Base-by-base conservation (phyloP, 2,888 invertebrate genomes). In the Marronus borbonicus region DNA sequence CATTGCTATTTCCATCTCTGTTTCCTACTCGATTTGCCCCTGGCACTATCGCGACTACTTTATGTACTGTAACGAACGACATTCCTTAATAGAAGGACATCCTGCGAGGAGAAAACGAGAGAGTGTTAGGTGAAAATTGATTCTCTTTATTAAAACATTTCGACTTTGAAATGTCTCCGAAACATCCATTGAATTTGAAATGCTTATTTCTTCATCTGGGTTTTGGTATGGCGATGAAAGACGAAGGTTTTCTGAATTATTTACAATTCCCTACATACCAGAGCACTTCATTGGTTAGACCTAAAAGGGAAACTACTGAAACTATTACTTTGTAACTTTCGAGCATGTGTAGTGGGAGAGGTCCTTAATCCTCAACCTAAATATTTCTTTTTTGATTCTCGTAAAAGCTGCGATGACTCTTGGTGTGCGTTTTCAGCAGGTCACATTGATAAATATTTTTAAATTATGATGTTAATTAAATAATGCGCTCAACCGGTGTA, bases 81-180 rank as follows among this genome's bases (percentile, higher is more conserved):
- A 60, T 74, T 74, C 20, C 44, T 74, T 74, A 74, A 74, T 74
- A 60, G 44, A 28, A 7, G 24, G 44, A 44, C 14, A 60, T 74
- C 44, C 20, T 20, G 24, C 44, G 44, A 60, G 50, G 49, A 49
- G 17, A 49, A 24, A 31, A 28, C 2, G 68, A 50, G 50, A 28
- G 44, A 60, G 58, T 12, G 44, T 60, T 74, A 44, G 44, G 44
- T 60, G n/a, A 60, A 58, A 74, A 74, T 74, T 74, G 72, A 74
- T 74, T 72, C 60, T 44, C 24, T 74, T 74, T 74, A 74, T 60
- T 74, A 74, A 74, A 60, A 74, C 44, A 24, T 55, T 60, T 60
- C 62, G 20, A 49, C 44, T 68, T 20, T 44, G 17, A 66, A 24
- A 20, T 17, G 72, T 72, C 20, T 36, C 39, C 12, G 58, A 58